Conservation (phyloP, 2,888 invertebrate species). For the Lysandra bellargus region DNA sequence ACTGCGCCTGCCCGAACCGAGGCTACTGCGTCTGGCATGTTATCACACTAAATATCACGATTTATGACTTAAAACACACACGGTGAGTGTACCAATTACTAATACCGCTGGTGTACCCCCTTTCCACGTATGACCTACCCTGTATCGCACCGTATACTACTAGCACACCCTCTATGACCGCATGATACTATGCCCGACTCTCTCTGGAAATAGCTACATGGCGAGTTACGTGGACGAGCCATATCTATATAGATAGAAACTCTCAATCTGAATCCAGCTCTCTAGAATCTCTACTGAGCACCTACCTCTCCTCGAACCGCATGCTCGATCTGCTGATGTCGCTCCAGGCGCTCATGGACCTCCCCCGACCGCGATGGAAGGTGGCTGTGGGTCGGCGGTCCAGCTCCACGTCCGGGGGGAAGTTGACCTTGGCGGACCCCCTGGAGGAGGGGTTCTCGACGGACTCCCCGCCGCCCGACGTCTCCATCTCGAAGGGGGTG, state of each 20-base stretch:
- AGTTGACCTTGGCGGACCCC: slow-evolving; percentile 83
- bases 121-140: not conserved
- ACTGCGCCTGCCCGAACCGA: slow-evolving; percentile 41
- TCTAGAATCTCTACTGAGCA: slow-evolving; percentile 33
- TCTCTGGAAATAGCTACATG: not conserved
- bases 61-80: slow-evolving; percentile 35
- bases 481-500: slow-evolving; percentile 71
- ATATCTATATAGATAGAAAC: not conserved
- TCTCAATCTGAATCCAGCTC: not conserved
- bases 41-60: slow-evolving; percentile 38
- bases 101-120: slow-evolving; percentile 33
- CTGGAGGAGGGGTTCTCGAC: slow-evolving; percentile 69
- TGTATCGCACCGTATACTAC: not conserved
- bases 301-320: slow-evolving; percentile 88
- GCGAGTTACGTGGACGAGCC: not conserved
- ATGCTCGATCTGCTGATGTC: slow-evolving; percentile 92
- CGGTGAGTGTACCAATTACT: slow-evolving; percentile 41
- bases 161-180: slow-evolving; percentile 16
- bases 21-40: slow-evolving; percentile 39
- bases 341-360: slow-evolving; percentile 94
- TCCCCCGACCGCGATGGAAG: slow-evolving; percentile 80
- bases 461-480: slow-evolving; percentile 69
- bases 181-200: slow-evolving; percentile 22
- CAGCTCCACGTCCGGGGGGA: slow-evolving; percentile 80
- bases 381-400: slow-evolving; percentile 72